These are phyloP conservation scores for Suricata suricatta DNA, from an alignment of 2,113 vertebrate species.

Conservation along the genomic window DNA sequence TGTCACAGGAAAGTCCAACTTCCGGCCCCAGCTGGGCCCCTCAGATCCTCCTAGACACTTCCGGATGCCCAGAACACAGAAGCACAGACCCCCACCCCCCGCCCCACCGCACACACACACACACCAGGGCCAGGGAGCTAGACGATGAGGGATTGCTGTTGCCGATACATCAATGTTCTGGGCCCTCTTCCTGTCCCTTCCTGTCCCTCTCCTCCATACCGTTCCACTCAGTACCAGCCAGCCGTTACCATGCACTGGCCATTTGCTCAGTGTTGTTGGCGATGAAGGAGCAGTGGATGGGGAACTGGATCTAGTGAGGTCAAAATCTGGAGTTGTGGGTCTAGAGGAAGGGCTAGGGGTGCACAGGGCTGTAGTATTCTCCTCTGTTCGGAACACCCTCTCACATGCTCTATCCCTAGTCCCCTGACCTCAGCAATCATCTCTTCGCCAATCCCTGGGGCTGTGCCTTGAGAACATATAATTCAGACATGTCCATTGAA, in stretches of 20 bases:
- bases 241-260: background rate
- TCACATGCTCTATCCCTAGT: background rate
- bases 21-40: conserved; percentile 56
- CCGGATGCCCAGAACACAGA: conserved; percentile 63
- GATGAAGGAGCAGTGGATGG: too few relatives aligned
- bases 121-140: background rate
- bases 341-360: background rate
- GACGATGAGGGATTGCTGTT: background rate
- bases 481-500: background rate
- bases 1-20: conserved; percentile 63
- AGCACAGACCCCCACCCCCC: background rate
- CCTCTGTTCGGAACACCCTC: background rate
- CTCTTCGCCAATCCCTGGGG: background rate
- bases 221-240: background rate
- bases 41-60: conserved; percentile 70
- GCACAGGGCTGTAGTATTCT: background rate
- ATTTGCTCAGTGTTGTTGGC: background rate
- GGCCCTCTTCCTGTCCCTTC: background rate
- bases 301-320: background rate
- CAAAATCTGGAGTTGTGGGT: background rate
- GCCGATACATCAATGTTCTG: background rate
- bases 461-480: background rate
- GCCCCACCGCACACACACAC: background rate
- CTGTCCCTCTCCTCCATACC: background rate
- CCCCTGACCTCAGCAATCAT: background rate